Evolutionary conservation across 2,888 invertebrate genomes (phyloP), one percentile per base, ranked within the genome.

Genomic region (Andrena flavipes): DNA sequence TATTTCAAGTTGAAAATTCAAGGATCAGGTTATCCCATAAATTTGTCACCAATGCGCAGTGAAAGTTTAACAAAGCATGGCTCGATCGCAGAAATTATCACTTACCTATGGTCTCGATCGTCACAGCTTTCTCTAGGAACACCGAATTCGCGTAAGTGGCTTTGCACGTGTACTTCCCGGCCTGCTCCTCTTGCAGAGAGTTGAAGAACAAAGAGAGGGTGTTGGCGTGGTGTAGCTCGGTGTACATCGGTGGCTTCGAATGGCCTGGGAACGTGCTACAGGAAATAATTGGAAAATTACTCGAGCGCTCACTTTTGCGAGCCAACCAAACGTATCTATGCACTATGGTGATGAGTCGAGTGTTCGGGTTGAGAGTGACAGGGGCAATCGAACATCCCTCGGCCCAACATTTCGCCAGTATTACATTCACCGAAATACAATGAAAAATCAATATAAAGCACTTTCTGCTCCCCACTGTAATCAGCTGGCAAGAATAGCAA

Each of bases 151-250:
- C 97, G 94, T 98, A 98, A 80, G 95, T 96, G n/a, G 97, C 97
- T 35, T 95, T 95, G 92, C 98, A 98, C 82, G 96, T 97, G 94
- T 98, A 98, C 88, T 95, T 96, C 78, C 98, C 98, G 51, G 96
- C 97, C 95, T 98, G 97, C 76, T 96, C 95, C 85, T 96, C 96
- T 56, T 96, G 95, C 88, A 98, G 95, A 51, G 96, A 96, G 68
- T 96, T 95, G 92, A 98, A 97, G 93, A 97, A 96, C 80, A 98
- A 95, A 75, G 96, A 95, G 88, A 97, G 95, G 86, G 96, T 96
- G 91, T 96, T 96, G 56, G 95, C 95, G 72, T 95, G 95, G 13
- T 89, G 94, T 80, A 95, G 94, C 91, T 97, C 97, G 75, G 96
- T 96, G 93, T 96, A 96, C 95, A 97, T 96, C 84, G 95, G 94